Conservation (phyloP, 1,140 invertebrate species). For the Choristoneura fumiferana region DNA sequence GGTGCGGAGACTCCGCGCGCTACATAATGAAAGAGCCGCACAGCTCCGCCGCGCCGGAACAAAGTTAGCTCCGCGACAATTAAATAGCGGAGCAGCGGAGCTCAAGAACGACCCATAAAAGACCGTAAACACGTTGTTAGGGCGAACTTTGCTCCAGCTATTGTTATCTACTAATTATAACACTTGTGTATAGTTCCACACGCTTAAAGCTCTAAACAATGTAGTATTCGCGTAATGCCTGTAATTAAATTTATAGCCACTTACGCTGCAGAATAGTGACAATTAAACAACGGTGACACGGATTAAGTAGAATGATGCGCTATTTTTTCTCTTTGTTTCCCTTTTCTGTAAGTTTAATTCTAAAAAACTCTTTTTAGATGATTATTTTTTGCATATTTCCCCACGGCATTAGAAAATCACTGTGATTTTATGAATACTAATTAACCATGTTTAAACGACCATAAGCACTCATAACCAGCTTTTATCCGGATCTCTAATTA, state of each 20-base stretch:
- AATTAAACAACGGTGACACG: constrained; percentile 14
- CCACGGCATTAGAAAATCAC: no score
- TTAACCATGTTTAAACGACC: no score
- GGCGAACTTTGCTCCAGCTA: constrained; percentile 24
- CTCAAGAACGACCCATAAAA: constrained; percentile 25
- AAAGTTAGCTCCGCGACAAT: no score
- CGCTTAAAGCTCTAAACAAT: constrained; percentile 16
- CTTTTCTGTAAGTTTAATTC: no score
- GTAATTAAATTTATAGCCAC: constrained; percentile 13
- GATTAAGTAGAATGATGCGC: no score
- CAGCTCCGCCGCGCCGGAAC: no score
- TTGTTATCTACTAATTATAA: constrained; percentile 33
- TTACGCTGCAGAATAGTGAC: constrained; percentile 10
- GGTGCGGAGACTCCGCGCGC: no score
- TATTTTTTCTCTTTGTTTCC: no score
- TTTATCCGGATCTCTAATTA: constrained; percentile 4
- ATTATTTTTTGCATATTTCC: no score
- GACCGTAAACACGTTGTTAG: constrained; percentile 31
- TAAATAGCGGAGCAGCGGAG: constrained; percentile 15
- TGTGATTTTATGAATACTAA: no score
- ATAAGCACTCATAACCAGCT: not conserved
- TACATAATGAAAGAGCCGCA: no score
- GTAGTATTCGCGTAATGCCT: not conserved
- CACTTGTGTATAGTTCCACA: constrained; percentile 18
- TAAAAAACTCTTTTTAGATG: no score